Percentiles rank a stretch among this genome's conserved stretches.
These are phyloP conservation scores for Ceratina japonica DNA, from an alignment of 1,140 invertebrate species.

Conservation along the genomic window DNA sequence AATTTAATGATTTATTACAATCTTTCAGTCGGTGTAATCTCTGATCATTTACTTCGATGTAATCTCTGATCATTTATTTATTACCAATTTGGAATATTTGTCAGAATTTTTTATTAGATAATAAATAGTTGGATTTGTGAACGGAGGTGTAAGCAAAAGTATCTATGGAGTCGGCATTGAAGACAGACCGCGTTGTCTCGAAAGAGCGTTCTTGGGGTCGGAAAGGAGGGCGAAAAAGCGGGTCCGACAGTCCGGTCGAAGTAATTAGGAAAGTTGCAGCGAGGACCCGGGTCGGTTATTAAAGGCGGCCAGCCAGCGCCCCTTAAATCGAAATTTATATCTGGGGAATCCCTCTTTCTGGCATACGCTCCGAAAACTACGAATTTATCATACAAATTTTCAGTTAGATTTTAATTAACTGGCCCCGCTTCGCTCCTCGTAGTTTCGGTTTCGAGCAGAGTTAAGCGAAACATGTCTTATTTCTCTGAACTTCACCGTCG, in stretches of 20 bases:
- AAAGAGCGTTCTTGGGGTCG: background rate
- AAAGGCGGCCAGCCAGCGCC: constrained; percentile 43
- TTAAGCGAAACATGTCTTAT: background rate
- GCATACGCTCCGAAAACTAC: constrained; percentile 25
- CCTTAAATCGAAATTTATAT: constrained; percentile 63
- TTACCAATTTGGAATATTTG: too few relatives aligned
- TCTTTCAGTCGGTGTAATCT: too few relatives aligned
- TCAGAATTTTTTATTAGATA: too few relatives aligned
- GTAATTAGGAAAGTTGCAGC: constrained; percentile 65
- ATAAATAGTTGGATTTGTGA: too few relatives aligned
- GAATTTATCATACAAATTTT: constrained; percentile 62
- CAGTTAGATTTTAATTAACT: constrained; percentile 64
- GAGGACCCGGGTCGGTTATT: constrained; percentile 56
- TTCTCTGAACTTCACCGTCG: background rate
- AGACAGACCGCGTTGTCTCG: background rate
- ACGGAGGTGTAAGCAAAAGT: too few relatives aligned
- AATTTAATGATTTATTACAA: too few relatives aligned
- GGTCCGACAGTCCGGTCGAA: constrained; percentile 21
- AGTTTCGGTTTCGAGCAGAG: background rate
- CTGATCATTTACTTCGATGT: too few relatives aligned
- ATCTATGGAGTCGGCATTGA: background rate
- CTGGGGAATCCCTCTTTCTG: constrained; percentile 37
- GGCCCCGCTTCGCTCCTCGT: constrained; percentile 1
- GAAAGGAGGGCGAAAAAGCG: constrained; percentile 25
- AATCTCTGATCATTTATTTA: too few relatives aligned